Evolutionary conservation across 2,797 vertebrate genomes (phyloP).

Genomic region (Hydrophis major): DNA sequence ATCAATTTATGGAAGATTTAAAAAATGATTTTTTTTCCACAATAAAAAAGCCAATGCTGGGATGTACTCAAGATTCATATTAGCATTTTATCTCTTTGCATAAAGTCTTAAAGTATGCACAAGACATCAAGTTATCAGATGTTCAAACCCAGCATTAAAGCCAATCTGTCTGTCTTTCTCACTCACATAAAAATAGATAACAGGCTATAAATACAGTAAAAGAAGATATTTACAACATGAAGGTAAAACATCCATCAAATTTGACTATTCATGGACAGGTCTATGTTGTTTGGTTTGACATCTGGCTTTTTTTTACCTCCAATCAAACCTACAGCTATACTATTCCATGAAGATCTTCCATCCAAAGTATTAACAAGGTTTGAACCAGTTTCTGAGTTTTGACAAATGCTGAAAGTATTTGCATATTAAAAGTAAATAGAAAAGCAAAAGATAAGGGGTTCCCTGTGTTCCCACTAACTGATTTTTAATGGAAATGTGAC

Average conservation of each 20-base stretch:
- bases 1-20: neutral
- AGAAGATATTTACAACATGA: neutral
- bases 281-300: neutral
- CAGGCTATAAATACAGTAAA: neutral
- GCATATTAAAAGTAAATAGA: neutral
- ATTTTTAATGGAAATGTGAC: neutral
- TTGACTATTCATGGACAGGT: neutral
- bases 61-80: neutral
- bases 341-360: neutral
- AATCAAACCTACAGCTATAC: neutral
- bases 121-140: neutral
- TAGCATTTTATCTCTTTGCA: neutral
- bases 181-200: neutral
- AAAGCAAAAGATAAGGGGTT: neutral
- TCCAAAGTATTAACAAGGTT: neutral
- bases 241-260: neutral
- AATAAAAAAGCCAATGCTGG: neutral
- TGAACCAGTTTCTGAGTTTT: neutral
- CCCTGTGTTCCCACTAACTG: neutral
- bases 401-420: neutral
- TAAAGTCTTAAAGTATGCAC: neutral
- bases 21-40: neutral
- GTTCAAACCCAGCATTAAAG: neutral
- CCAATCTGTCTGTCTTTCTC: neutral
- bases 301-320: neutral